Base-by-base conservation (phyloP, 2,797 vertebrate species). In the Cynopterus sphinx region DNA sequence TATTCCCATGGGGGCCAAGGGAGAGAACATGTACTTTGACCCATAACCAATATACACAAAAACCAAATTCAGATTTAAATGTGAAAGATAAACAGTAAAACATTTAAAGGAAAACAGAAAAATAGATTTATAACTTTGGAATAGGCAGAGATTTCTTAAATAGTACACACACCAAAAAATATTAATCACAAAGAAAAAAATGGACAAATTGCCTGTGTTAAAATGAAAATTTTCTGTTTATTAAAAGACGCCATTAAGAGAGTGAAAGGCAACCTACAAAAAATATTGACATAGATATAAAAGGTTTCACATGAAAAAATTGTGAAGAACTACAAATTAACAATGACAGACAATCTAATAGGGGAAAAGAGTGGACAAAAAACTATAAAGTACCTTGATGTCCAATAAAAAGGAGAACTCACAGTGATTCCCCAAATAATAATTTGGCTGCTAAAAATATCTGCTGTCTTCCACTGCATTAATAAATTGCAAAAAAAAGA, bases 401-500 rank as follows among this genome's bases (percentile, higher is more conserved):
- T 55, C 13, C 28, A 39, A 8, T 87, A 87, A 87, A 71, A 61
- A 57, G 73, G 36, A 83, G 36, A 83, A 78, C 33, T 71, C 24
- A 57, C 6, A 49, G 43, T 87, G 63, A 67, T 86, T 91, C 49
- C 51, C 28, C 36, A 41, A 9, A 49, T 84, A 86, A 53, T 49
- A 88, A 65, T 28, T 63, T 81, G 46, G 19, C 31, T 92, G 36
- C 55, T 86, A 33, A 83, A 89, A 92, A 83, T 70, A 39, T 81
- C 71, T 88, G 4, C 71, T 79, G 16, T 96, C n/a, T 78, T 78
- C 24, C 26, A 43, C 9, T 82, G 59, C 57, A 84, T 85, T 88
- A 94, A 84, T 78, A 90, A 75, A 70, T 70, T 77, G 28, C n/a
- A 16, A 91, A 17, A 17, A 73, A 51, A 95, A 71, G 22, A 91